phyloP scores from a whole-genome alignment of 1,140 invertebrate species.

The Phymorhynchus buccinoides region DNA sequence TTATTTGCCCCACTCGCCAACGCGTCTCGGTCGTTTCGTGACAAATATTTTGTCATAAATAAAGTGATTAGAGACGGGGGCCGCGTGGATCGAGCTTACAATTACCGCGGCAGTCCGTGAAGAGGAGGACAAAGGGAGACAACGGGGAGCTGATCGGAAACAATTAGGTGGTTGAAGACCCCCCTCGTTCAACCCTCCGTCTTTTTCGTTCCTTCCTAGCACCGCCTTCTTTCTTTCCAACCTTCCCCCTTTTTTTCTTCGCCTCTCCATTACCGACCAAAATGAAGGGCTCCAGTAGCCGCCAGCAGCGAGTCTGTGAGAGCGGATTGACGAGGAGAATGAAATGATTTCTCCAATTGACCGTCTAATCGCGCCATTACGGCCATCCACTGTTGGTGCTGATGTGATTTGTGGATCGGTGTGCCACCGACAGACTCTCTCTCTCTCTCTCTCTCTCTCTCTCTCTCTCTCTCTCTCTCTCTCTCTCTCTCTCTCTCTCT shows the following conservation, averaged over 20 bases:
- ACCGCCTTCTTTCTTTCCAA: background rate
- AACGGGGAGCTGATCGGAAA: constrained; percentile 32
- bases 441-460: constrained; percentile 2
- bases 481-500: background rate
- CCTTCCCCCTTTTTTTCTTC: background rate
- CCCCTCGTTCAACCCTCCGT: background rate
- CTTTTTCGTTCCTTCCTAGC: background rate
- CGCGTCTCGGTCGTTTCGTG: constrained; percentile 33
- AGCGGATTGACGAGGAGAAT: constrained; percentile 22
- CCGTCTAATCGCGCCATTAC: constrained; percentile 41
- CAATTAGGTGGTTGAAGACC: constrained; percentile 22
- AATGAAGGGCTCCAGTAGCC: background rate
- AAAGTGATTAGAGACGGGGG: constrained; percentile 37
- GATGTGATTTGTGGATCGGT: constrained; percentile 38
- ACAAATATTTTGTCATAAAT: constrained; percentile 44
- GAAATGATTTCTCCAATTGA: constrained; percentile 44
- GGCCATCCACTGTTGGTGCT: constrained; percentile 29
- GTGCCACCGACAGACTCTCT: background rate
- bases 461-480: background rate
- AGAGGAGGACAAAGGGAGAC: background rate
- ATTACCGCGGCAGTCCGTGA: constrained; percentile 13
- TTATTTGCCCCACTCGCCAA: constrained; percentile 30
- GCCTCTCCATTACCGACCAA: constrained; percentile 3
- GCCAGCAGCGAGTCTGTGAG: background rate
- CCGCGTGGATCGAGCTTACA: constrained; percentile 32